These are phyloP conservation scores for Ornithoptera alexandrae DNA, from an alignment of 2,888 invertebrate genomes.

Conservation along the genomic window DNA sequence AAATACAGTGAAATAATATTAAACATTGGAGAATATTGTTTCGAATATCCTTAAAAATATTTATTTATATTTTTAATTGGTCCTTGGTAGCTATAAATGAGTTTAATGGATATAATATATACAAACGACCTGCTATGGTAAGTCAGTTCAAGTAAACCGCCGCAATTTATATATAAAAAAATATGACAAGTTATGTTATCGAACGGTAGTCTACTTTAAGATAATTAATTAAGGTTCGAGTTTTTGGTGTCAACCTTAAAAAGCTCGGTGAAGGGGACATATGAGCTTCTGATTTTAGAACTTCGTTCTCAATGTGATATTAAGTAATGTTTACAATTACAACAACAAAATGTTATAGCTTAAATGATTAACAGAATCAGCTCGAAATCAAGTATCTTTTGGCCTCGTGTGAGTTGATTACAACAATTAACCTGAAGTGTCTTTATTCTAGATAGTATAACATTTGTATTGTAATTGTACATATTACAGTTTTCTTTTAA, in stretches of 20 bases:
- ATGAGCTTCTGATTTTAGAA: conserved; percentile 19
- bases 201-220: conserved; percentile 22
- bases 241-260: conserved; percentile 25
- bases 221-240: conserved; percentile 25
- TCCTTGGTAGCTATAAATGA: not conserved
- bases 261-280: conserved; percentile 23
- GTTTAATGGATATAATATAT: conserved; percentile 8
- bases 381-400: not conserved
- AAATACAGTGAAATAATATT: too few relatives aligned
- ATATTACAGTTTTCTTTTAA: not conserved
- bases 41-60: too few relatives aligned
- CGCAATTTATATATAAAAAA: conserved; percentile 1
- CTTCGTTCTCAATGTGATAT: conserved; percentile 5
- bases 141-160: conserved; percentile 10
- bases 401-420: not conserved
- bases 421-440: not conserved
- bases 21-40: too few relatives aligned
- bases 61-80: too few relatives aligned
- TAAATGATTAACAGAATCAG: conserved; percentile 1
- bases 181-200: conserved; percentile 5
- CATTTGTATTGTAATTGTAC: not conserved
- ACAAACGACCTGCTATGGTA: conserved; percentile 7
- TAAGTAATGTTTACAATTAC: not conserved
- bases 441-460: not conserved
- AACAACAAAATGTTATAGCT: not conserved